Conservation (phyloP, 2,888 invertebrate species). For the Artemia sp. region DNA sequence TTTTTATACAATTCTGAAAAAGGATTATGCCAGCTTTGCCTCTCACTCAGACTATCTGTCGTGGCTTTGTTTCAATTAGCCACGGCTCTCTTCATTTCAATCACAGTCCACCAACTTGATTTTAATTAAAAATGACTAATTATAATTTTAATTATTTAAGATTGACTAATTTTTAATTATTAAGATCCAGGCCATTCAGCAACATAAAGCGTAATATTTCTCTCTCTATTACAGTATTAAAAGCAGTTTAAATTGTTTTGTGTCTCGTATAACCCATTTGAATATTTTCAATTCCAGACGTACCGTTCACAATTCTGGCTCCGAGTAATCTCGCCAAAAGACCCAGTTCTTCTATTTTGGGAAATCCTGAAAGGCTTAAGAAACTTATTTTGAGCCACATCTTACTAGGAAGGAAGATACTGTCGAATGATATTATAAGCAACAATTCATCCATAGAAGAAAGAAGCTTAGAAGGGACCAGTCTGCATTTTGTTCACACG, state of each 20-base stretch:
- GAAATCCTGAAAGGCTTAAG: conserved; percentile 36
- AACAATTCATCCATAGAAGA: not conserved
- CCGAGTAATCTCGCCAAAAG: conserved; percentile 29
- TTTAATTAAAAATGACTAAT: too few species aligned
- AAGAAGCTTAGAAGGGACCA: not conserved
- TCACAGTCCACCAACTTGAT: too few species aligned
- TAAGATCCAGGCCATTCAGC: too few species aligned
- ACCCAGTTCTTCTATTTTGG: conserved; percentile 26
- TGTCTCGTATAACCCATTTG: not conserved
- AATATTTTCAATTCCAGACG: conserved; percentile 18
- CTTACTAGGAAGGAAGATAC: conserved; percentile 40
- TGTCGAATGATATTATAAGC: conserved; percentile 12
- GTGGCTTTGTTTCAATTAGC: too few species aligned
- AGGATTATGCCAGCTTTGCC: too few species aligned
- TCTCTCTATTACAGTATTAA: too few species aligned
- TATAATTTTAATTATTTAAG: too few species aligned
- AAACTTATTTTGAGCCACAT: conserved; percentile 43
- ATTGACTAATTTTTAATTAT: too few species aligned
- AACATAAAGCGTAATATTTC: too few species aligned
- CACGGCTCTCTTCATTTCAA: too few species aligned
- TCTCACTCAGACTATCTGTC: too few species aligned
- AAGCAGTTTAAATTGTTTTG: not conserved
- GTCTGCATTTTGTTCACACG: not conserved
- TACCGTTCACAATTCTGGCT: conserved; percentile 23
- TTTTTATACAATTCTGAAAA: too few species aligned